Evolutionary conservation across 2,113 vertebrate genomes (phyloP).

Genomic region (Dicentrarchus labrax): DNA sequence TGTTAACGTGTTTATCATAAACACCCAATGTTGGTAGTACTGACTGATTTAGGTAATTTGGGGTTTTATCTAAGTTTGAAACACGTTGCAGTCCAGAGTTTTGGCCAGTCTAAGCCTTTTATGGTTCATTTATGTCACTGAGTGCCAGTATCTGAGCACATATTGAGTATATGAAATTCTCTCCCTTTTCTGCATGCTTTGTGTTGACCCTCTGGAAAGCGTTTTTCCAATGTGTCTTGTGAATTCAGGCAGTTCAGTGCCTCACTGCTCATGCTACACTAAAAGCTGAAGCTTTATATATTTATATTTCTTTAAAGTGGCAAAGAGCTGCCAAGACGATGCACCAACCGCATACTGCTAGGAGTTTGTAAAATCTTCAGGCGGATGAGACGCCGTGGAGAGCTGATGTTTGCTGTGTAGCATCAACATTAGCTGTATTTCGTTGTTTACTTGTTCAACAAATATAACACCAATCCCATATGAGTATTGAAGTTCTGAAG

Average conservation of each 20-base stretch:
- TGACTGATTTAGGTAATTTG: neutral
- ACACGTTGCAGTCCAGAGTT: neutral
- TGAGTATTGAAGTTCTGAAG: neutral
- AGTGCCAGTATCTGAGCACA: neutral
- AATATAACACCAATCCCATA: neutral
- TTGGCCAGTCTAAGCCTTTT: neutral
- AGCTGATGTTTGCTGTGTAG: neutral
- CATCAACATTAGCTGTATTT: neutral
- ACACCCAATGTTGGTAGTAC: neutral
- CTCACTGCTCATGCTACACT: neutral
- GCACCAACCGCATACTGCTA: neutral
- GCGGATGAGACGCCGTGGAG: neutral
- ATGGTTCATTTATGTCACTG: neutral
- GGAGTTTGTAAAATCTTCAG: neutral
- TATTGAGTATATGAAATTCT: neutral
- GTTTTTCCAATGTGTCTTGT: neutral
- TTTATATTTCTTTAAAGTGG: constrained; percentile 3
- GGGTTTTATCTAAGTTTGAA: neutral
- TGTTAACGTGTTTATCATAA: too few relatives aligned
- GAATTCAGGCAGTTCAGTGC: neutral
- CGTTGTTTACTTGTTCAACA: constrained; percentile 12
- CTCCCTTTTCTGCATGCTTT: neutral
- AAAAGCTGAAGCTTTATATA: neutral
- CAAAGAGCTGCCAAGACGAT: neutral
- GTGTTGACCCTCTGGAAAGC: neutral